Percentiles rank a stretch among this genome's conserved stretches.
These are phyloP conservation scores for Notarius quadriscutis DNA, from an alignment of 2,113 vertebrate species.

Conservation along the genomic window DNA sequence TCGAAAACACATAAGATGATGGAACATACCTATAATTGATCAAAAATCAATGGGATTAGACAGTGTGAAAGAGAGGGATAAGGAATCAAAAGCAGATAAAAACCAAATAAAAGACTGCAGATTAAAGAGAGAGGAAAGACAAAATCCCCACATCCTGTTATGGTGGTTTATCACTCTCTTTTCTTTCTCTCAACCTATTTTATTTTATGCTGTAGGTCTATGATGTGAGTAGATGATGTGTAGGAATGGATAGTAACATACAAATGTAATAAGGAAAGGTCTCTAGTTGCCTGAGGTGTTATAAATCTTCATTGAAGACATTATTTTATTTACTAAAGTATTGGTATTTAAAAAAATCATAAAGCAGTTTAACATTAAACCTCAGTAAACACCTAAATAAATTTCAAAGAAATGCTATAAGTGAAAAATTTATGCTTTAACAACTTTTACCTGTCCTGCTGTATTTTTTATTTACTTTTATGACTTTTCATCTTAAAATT, in stretches of 20 bases:
- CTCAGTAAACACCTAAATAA: not conserved
- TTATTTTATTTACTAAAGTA: not conserved
- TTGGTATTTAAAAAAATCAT: not conserved
- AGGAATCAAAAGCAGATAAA: constrained; percentile 32
- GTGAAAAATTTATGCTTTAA: not conserved
- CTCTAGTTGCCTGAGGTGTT: not conserved
- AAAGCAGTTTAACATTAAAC: not conserved
- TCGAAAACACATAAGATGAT: not conserved
- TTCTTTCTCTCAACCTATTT: constrained; percentile 39
- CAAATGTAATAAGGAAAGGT: not conserved
- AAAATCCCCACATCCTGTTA: constrained; percentile 51
- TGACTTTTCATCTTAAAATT: not conserved
- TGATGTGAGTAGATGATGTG: not conserved
- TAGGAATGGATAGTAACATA: not conserved
- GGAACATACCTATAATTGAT: not conserved
- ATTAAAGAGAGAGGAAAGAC: constrained; percentile 46
- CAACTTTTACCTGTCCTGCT: not conserved
- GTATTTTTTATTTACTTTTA: not conserved
- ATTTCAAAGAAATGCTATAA: not conserved
- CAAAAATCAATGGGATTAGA: not conserved
- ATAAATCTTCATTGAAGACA: not conserved
- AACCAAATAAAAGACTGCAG: constrained; percentile 45
- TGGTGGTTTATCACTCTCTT: constrained; percentile 37
- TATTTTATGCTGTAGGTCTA: not conserved
- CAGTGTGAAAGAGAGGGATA: constrained; percentile 7